Evolutionary conservation across 2,888 invertebrate genomes (phyloP), one percentile per base, ranked within the genome.

Genomic region (Drosophila longiperda): DNA sequence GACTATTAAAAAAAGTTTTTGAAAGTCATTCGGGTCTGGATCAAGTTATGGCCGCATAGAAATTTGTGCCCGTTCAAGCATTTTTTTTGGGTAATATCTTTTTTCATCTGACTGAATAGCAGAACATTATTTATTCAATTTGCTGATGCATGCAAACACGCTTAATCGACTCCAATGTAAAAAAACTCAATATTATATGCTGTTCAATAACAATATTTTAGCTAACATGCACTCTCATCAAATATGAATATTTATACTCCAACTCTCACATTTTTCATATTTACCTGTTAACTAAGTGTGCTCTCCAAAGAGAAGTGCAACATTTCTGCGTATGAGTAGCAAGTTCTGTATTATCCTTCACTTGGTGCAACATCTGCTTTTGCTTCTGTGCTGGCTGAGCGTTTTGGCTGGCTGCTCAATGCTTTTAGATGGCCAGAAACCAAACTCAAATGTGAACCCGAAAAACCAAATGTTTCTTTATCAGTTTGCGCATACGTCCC

Each of bases 401-500:
- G 72, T 23, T 66, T 61, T 58, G 75, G 45, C 40, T 75, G 55
- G 50, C 55, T 79, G 79, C 72, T 49, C 57, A 78, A 79, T 72
- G 72, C 78, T 78, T 79, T 78, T 61, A 78, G 66, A 11, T 38
- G 32, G 20, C 17, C 38, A 11, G 4, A 40, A 52, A 6, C 29
- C 50, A 20, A 20, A 50, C 17, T 12, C 50, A 50, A 34, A 63
- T 9, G 20, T 20, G 1, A 63, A 15, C 49, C 29, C 36, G 0
- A 53, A 63, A 11, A 20, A 42, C n/a, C 26, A 32, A 55, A 40
- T 53, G 38, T 48, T 59, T 52, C 17, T 55, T 52, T 40, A 20
- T 12, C 12, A 7, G 7, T 15, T 45, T 57, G 65, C 65, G 72
- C 60, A 75, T 75, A 79, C 79, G 63, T 33, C 79, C 72, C 72